Evolutionary conservation across 2,797 vertebrate species (phyloP), one percentile per base, ranked within the genome.

Genomic region (Silurus aristotelis): DNA sequence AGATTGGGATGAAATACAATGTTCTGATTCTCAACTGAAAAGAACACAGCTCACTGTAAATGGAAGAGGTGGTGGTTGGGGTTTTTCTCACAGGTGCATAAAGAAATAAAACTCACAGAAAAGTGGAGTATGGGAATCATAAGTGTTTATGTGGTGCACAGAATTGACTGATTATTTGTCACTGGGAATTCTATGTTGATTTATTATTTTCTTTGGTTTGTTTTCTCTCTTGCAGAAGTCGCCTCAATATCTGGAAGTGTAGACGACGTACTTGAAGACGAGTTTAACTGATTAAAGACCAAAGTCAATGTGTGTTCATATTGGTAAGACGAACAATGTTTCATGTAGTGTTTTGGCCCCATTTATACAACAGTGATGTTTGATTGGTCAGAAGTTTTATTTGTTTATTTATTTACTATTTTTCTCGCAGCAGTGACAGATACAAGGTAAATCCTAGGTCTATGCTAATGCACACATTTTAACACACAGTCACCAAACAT

Each of bases 211-310:
- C 31, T 60, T 38, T 38, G 31, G 38, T 77, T 9, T 12, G 25
- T 20, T 63, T 14, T 55, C 75, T 88, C 22, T 14, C 52, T 70
- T 83, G 84, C 87, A 96, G 95, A 96, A 92, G 94, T 92, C 25
- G 94, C 94, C 61, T 96, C 95, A 19, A 95, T 95, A 92, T 96
- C 95, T 89, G 95, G 94, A 92, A 96, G 95, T 25, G 93, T 93
- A 13, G 95, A 95, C 60, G 94, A 95, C 66, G 91, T 92, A 70
- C 25, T 92, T 66, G 94, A 92, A 22, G 94, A 95, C 2, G 93
- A 96, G 19, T 89, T 90, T 78, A 90, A 85, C 90, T 95, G 76
- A 89, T 92, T 72, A 93, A 87, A 94, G 88, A 90, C 89, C 91
- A 93, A 92, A 93, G 89, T 89, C 22, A 1, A 58, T 70, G 52